Evolutionary conservation across 1,140 invertebrate species (phyloP), one percentile per base, ranked within the genome.

Genomic region (Batillaria attramentaria): DNA sequence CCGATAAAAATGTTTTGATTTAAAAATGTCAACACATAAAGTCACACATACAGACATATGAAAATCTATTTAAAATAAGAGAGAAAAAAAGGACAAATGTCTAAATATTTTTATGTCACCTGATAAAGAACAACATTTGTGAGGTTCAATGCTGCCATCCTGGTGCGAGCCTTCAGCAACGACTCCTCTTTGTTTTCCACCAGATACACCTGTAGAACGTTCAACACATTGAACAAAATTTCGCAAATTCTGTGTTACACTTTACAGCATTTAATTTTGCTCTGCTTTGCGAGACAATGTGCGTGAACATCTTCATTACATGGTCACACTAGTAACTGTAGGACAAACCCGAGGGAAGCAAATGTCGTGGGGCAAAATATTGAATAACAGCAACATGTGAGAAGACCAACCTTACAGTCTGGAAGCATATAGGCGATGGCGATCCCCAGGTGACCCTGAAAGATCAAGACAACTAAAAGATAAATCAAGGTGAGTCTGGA

Each of bases 121-220:
- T 98, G 97, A 87, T 95, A 95, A 85, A 97, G 94, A 28, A 90
- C 92, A 3, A 98, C 93, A 92, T 99, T 98, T 20, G 87, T 92
- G 31, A 98, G 87, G 0, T 92, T 90, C 72, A 98, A 91, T 79
- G 93, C 92, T 20, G 92, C 84, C 0, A 97, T 94, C 80, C 96
- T 92, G 54, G 93, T 89, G 83, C 93, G 93, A 0, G 97, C 97
- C 87, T 95, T 92, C 4, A 92, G 87, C 65, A 98, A 86, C 0
- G 97, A 98, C 80, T 95, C 94, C 88, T 97, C 95, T 91, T 99
- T 99, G 87, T 98, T 98, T 89, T 99, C 97, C 66, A 99, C 91
- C 35, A 99, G 90, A 86, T 97, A 93, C 20, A 98, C 91, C 83
- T 89, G 79, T 84, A 95, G 43, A 60, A 20, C 20, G 57, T 13